Evolutionary conservation across 2,797 vertebrate species (phyloP).

Genomic region (Peromyscus aztecus): DNA sequence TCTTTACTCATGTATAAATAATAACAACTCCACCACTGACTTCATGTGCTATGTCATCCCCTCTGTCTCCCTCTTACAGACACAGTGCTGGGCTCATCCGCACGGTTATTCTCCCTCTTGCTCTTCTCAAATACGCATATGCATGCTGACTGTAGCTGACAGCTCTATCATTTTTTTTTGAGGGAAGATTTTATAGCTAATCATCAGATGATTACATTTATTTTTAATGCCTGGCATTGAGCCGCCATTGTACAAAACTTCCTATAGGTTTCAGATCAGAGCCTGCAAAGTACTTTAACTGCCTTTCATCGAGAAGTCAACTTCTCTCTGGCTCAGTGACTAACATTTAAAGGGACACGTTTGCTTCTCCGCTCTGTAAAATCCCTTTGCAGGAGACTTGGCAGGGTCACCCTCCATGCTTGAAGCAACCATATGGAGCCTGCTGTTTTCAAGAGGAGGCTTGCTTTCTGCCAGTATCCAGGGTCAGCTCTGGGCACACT

Average conservation of each 20-base stretch:
- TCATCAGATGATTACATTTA: constrained; percentile 83
- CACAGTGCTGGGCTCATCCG: constrained; percentile 77
- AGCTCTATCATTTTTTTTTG: constrained; percentile 78
- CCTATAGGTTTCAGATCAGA: constrained; percentile 75
- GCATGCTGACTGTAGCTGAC: constrained; percentile 72
- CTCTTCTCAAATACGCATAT: constrained; percentile 74
- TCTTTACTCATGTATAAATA: constrained; percentile 95
- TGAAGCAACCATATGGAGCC: constrained; percentile 79
- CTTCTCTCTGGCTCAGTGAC: constrained; percentile 74
- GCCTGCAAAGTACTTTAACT: constrained; percentile 63
- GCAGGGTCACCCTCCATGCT: constrained; percentile 74
- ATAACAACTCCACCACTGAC: constrained; percentile 92
- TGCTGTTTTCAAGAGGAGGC: constrained; percentile 83
- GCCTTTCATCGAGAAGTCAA: constrained; percentile 74
- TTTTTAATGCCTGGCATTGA: constrained; percentile 78
- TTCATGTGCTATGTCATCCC: constrained; percentile 91
- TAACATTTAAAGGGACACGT: constrained; percentile 75
- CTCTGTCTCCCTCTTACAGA: constrained; percentile 85
- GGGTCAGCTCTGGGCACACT: constrained; percentile 77
- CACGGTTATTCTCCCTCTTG: constrained; percentile 76
- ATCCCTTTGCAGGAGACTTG: constrained; percentile 79
- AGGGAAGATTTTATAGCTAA: constrained; percentile 80
- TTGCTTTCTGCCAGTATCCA: constrained; percentile 80
- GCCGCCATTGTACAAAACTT: constrained; percentile 78
- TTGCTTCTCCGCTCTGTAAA: constrained; percentile 71